Percentiles rank a stretch among this genome's conserved stretches.
These are phyloP conservation scores for Caenorhabditis virilis DNA, from an alignment of 2,888 invertebrate genomes.

Conservation along the genomic window DNA sequence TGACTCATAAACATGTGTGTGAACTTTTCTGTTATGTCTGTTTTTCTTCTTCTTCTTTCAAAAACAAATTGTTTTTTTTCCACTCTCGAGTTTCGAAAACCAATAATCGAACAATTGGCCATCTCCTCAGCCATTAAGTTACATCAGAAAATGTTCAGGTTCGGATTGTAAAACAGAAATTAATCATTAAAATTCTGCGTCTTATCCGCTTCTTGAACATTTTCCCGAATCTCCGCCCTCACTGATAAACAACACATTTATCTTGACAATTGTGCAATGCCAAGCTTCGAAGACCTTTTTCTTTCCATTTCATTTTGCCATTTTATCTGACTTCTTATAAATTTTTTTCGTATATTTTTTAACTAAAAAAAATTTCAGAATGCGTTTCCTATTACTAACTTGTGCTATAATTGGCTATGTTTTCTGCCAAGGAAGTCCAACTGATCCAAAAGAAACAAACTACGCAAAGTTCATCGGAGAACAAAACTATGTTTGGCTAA, in stretches of 20 bases:
- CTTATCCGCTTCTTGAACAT: not conserved
- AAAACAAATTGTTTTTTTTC: too few species aligned
- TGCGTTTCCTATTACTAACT: conserved; percentile 20
- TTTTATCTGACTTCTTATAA: not conserved
- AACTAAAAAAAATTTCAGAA: conserved; percentile 11
- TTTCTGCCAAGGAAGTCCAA: conserved; percentile 35
- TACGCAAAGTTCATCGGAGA: conserved; percentile 66
- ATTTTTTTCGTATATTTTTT: not conserved
- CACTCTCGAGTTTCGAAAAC: too few species aligned
- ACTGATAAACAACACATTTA: conserved; percentile 34
- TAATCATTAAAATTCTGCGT: too few species aligned
- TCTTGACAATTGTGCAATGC: conserved; percentile 41
- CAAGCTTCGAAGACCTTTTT: not conserved
- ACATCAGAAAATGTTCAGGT: too few species aligned
- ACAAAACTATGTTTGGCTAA: conserved; percentile 52
- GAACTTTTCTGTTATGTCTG: too few species aligned
- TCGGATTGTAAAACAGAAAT: too few species aligned
- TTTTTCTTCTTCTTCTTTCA: too few species aligned
- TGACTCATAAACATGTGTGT: too few species aligned
- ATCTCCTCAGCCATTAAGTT: too few species aligned
- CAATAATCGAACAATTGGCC: too few species aligned
- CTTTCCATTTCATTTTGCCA: not conserved
- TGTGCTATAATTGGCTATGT: conserved; percentile 19
- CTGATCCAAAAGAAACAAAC: conserved; percentile 49
- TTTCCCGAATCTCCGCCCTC: not conserved